Base-by-base conservation (phyloP, 2,888 invertebrate genomes). In the Hirtodrosophila trivittata region DNA sequence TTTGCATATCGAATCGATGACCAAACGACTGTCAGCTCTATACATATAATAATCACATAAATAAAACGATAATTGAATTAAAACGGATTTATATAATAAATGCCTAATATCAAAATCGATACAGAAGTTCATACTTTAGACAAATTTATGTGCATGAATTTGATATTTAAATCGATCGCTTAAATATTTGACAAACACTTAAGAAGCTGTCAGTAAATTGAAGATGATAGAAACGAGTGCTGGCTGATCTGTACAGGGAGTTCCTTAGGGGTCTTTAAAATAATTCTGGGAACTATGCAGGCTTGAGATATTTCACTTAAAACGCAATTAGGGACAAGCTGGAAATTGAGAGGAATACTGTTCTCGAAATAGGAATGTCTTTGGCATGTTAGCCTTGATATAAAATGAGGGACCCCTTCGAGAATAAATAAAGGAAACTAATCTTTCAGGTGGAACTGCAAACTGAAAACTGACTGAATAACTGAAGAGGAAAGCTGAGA, bases 21-120 rank as follows among this genome's bases (percentile, higher is more conserved):
- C 12, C 39, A 50, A 59, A 56, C 65, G 63, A 28, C 59, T 74
- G 78, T 67, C 64, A 55, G 46, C 3, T 25, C n/a, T 21, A 58
- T 47, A 13, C 7, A 16, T 25, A 49, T 45, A 56, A 58, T 30
- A 56, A 64, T 32, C 47, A 30, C 65, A 85, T 85, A 77, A 77
- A 78, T 68, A 65, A 58, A 37, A 16, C 37, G 52, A 37, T 49
- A 75, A 62, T 85, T 66, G 75, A 77, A 58, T 67, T 39, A 59
- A 66, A 66, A 49, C 41, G 13, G 18, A 66, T 12, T 46, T 21
- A 41, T 33, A 42, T 10, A 14, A 13, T 8, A 6, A 32, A 13
- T 10, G 35, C 28, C 38, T n/a, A 38, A 43, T 37, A 9, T 26
- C 1, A 21, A 25, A 45, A 35, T 49, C 21, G 33, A 56, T 13